Evolutionary conservation across 2,888 invertebrate genomes (phyloP).

Genomic region (Drosophila longiperda): DNA sequence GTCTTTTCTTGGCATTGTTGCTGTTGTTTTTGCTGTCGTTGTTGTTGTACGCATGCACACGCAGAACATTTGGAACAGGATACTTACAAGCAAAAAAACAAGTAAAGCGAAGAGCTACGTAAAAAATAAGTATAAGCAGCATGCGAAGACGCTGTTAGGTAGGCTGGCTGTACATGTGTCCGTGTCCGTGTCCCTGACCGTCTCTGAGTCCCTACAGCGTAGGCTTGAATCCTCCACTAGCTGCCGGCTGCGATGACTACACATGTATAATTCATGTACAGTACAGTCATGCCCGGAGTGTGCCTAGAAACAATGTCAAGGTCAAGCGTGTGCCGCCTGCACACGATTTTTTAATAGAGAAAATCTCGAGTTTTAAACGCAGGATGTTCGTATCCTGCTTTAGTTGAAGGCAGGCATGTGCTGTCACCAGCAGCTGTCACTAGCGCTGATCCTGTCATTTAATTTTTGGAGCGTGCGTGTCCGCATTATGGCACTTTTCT

Average conservation of each 20-base stretch:
- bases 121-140: slow-evolving; percentile 51
- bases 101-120: slow-evolving; percentile 47
- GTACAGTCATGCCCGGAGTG: slow-evolving; percentile 30
- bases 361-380: slow-evolving; percentile 69
- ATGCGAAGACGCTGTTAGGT: slow-evolving; percentile 41
- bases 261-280: slow-evolving; percentile 32
- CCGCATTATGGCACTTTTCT: slow-evolving; percentile 39
- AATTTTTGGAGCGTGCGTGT: slow-evolving; percentile 73
- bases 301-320: slow-evolving; percentile 71
- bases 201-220: slow-evolving; percentile 9
- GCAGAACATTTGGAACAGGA: slow-evolving; percentile 71
- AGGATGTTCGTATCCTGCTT: slow-evolving; percentile 79
- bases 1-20: slow-evolving; percentile 49
- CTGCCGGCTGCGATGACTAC: slow-evolving; percentile 38
- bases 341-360: slow-evolving; percentile 72
- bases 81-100: slow-evolving; percentile 61
- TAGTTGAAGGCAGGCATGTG: slow-evolving; percentile 57
- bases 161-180: slow-evolving; percentile 30
- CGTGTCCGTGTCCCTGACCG: slow-evolving; percentile 7
- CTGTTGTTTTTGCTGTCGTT: slow-evolving; percentile 53
- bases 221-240: slow-evolving; percentile 53
- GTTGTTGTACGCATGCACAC: slow-evolving; percentile 63
- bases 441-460: slow-evolving; percentile 69
- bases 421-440: slow-evolving; percentile 68
- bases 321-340: slow-evolving; percentile 70